These are phyloP conservation scores for Drosophila robusta DNA, from an alignment of 2,888 invertebrate genomes.

Conservation along the genomic window DNA sequence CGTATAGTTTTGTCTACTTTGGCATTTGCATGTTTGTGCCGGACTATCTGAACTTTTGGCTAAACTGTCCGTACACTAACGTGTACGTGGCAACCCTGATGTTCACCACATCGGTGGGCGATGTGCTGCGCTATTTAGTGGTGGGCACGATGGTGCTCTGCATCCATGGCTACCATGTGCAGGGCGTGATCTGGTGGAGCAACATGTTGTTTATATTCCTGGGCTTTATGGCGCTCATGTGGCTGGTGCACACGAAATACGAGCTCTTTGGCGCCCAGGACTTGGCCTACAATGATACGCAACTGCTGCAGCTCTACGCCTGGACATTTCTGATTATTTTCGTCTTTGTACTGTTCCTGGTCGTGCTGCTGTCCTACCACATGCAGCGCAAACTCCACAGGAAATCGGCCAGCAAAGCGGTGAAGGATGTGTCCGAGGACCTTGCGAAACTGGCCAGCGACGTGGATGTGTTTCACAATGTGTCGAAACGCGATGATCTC, in stretches of 20 bases:
- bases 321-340: constrained; percentile 7
- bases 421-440: fast-evolving
- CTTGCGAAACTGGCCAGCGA: constrained; percentile 33
- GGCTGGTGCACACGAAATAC: constrained; percentile 9
- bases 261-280: neutral
- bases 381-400: neutral
- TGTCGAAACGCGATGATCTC: neutral
- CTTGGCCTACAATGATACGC: constrained; percentile 1
- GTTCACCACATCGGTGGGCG: constrained; percentile 24
- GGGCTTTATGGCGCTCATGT: constrained; percentile 35
- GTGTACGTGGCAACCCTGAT: constrained; percentile 13
- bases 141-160: constrained; percentile 42
- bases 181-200: constrained; percentile 39
- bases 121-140: constrained; percentile 27
- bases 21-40: constrained; percentile 32
- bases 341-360: neutral
- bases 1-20: constrained; percentile 29
- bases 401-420: neutral
- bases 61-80: neutral
- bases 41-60: constrained; percentile 7
- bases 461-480: constrained; percentile 10
- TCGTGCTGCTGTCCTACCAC: constrained; percentile 32
- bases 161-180: constrained; percentile 27
- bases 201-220: constrained; percentile 30
- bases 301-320: constrained; percentile 12